Conservation (phyloP, 2,113 vertebrate species). For the Turnix velox region DNA sequence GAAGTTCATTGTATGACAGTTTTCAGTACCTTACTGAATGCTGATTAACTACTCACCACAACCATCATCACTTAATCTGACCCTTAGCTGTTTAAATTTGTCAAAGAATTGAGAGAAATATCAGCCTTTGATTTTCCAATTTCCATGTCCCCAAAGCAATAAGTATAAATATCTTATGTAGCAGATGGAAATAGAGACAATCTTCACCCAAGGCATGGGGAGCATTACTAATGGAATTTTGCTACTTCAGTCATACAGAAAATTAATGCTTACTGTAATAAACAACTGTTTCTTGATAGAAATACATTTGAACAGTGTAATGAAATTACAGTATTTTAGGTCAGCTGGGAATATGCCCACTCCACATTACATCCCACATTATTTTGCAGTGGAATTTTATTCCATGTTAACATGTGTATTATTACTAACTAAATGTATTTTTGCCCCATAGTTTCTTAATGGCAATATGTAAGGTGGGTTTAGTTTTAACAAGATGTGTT, state of each 20-base stretch:
- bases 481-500: not conserved
- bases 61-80: not conserved
- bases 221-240: not conserved
- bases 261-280: not conserved
- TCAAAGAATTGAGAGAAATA: not conserved
- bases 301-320: not conserved
- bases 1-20: not conserved
- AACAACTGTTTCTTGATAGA: not conserved
- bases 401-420: not conserved
- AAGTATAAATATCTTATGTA: not conserved
- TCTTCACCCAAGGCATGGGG: not conserved
- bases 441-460: not conserved
- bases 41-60: not conserved
- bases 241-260: not conserved
- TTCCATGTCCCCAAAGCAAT: not conserved
- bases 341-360: not conserved
- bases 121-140: not conserved
- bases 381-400: not conserved
- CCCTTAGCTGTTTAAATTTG: not conserved
- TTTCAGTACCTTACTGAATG: not conserved
- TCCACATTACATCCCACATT: not conserved
- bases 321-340: not conserved
- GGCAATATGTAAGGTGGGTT: not conserved
- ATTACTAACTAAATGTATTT: not conserved
- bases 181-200: not conserved